phyloP scores from a whole-genome alignment of 2,797 vertebrate species.

The Brachyrhaphis roseni region DNA sequence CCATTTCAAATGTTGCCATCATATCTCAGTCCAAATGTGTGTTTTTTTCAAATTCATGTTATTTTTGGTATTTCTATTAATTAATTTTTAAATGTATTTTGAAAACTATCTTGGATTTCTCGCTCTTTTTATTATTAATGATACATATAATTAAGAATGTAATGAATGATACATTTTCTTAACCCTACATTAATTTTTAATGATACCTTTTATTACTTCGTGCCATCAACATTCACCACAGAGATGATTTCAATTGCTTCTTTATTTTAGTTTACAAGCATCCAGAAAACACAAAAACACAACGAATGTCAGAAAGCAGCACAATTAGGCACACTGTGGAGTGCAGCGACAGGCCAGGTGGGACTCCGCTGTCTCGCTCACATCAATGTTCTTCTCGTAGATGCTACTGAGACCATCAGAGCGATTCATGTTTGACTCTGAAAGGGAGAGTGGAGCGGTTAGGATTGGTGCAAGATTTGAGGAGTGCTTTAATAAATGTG shows the following conservation, averaged over 20 bases:
- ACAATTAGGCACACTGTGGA: conserved; percentile 68
- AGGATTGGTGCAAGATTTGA: background rate
- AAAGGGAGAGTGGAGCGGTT: conserved; percentile 29
- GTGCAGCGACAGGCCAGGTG: conserved; percentile 79
- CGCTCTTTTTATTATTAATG: background rate
- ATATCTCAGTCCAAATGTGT: background rate
- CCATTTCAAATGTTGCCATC: background rate
- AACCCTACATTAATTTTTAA: background rate
- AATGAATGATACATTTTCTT: background rate
- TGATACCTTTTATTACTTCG: background rate
- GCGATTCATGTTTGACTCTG: conserved; percentile 66
- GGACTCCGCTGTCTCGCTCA: conserved; percentile 69
- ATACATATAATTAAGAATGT: too few species aligned
- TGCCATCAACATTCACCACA: conserved; percentile 2
- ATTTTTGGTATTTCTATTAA: background rate
- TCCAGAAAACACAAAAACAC: conserved; percentile 9
- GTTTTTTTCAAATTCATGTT: background rate
- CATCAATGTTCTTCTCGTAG: conserved; percentile 73
- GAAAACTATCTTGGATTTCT: background rate
- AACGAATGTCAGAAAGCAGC: background rate
- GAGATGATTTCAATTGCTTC: conserved; percentile 15
- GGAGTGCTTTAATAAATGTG: background rate
- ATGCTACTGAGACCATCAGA: conserved; percentile 57
- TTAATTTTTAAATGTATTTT: background rate
- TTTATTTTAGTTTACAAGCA: conserved; percentile 55